These are phyloP conservation scores for Oncorhynchus keta DNA, from an alignment of 2,113 vertebrate species.

Conservation along the genomic window DNA sequence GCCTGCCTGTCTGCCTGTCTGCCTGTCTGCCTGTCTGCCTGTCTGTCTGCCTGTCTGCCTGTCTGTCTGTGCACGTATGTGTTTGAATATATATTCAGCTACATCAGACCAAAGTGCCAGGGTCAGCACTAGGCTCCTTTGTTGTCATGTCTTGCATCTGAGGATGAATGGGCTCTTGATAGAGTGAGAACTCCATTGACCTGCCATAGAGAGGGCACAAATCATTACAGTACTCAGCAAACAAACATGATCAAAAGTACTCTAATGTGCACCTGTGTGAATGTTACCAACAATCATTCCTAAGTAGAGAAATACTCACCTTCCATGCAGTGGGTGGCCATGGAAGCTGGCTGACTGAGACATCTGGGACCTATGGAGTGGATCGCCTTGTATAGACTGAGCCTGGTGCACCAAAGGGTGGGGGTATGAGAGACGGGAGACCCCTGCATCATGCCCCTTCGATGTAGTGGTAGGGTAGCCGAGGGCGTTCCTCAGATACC, in stretches of 20 bases:
- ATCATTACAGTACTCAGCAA: conserved; percentile 28
- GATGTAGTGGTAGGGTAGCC: conserved; percentile 62
- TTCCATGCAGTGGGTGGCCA: conserved; percentile 84
- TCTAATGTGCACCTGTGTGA: not conserved
- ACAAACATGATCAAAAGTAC: not conserved
- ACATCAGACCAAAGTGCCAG: conserved; percentile 83
- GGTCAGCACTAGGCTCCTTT: conserved; percentile 77
- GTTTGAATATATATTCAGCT: conserved; percentile 34
- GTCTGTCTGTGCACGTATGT: conserved; percentile 31
- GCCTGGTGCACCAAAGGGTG: conserved; percentile 72
- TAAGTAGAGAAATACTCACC: conserved; percentile 63
- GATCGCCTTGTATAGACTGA: conserved; percentile 74
- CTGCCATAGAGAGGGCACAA: conserved; percentile 54
- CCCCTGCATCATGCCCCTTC: conserved; percentile 67
- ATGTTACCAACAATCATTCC: not conserved
- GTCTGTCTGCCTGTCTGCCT: no score
- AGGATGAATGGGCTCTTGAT: conserved; percentile 73
- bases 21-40: no score
- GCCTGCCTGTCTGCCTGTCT: no score
- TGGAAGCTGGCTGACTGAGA: conserved; percentile 88
- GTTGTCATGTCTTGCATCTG: conserved; percentile 76
- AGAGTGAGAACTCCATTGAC: conserved; percentile 85
- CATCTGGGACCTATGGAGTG: conserved; percentile 74
- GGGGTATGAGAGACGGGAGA: conserved; percentile 71
- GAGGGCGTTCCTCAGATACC: conserved; percentile 87